These are phyloP conservation scores for Periplaneta americana DNA, from an alignment of 1,140 invertebrate genomes.

Conservation along the genomic window DNA sequence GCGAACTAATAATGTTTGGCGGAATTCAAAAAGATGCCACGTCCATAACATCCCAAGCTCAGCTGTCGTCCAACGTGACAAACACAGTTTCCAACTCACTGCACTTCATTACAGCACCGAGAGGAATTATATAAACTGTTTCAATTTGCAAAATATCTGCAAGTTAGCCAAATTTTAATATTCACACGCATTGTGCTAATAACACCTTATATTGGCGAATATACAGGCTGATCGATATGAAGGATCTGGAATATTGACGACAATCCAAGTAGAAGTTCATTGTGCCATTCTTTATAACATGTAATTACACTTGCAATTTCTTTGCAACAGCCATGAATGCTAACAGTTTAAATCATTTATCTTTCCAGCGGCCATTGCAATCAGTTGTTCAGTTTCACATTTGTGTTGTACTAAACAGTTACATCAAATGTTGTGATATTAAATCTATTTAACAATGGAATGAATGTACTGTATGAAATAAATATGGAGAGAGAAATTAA, in stretches of 20 bases:
- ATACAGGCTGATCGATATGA: too few relatives aligned
- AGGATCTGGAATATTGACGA: background rate
- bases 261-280: background rate
- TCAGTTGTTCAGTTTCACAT: background rate
- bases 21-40: conserved; percentile 76
- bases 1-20: conserved; percentile 91
- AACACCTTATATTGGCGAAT: too few relatives aligned
- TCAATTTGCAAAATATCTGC: too few relatives aligned
- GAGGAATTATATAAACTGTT: conserved; percentile 65
- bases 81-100: conserved; percentile 71
- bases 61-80: conserved; percentile 37
- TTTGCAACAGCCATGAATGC: background rate
- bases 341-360: background rate
- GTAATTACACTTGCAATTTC: background rate
- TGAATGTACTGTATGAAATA: background rate
- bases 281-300: background rate
- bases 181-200: too few relatives aligned
- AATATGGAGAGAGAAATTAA: background rate
- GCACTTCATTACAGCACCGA: conserved; percentile 70
- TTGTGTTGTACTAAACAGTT: background rate
- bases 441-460: too few relatives aligned
- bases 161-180: too few relatives aligned
- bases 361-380: background rate
- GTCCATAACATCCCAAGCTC: conserved; percentile 33
- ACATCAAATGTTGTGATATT: too few relatives aligned